Conservation (phyloP, 2,797 vertebrate species). For the Argya squamiceps region DNA sequence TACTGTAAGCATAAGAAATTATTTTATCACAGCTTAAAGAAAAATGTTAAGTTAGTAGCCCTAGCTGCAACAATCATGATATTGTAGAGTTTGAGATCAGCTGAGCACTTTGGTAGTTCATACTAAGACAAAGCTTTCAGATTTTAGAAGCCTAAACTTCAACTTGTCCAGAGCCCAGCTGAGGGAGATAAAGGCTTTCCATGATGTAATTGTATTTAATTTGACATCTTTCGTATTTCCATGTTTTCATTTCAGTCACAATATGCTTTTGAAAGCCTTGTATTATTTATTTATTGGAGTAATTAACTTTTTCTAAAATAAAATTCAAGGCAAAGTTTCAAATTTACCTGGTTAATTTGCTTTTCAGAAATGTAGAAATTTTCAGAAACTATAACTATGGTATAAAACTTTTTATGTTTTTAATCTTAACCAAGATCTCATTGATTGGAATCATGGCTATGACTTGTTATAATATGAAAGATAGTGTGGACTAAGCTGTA, state of each 20-base stretch:
- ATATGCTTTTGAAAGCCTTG: not conserved
- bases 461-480: not conserved
- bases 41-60: not conserved
- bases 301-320: not conserved
- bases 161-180: not conserved
- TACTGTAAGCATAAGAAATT: not conserved
- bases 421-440: not conserved
- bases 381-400: not conserved
- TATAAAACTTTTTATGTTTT: not conserved
- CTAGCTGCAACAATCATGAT: not conserved
- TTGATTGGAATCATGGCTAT: not conserved
- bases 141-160: not conserved
- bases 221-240: not conserved
- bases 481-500: not conserved
- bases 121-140: not conserved
- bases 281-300: not conserved
- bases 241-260: not conserved
- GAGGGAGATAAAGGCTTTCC: not conserved
- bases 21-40: not conserved
- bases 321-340: not conserved
- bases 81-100: not conserved
- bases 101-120: accelerated
- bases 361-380: not conserved
- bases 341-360: not conserved
- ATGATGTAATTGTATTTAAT: not conserved